A percentile compares a stretch with the other conserved stretches of the same genome.
Conservation (phyloP, 2,888 invertebrate genomes). For the Altica lythri region DNA sequence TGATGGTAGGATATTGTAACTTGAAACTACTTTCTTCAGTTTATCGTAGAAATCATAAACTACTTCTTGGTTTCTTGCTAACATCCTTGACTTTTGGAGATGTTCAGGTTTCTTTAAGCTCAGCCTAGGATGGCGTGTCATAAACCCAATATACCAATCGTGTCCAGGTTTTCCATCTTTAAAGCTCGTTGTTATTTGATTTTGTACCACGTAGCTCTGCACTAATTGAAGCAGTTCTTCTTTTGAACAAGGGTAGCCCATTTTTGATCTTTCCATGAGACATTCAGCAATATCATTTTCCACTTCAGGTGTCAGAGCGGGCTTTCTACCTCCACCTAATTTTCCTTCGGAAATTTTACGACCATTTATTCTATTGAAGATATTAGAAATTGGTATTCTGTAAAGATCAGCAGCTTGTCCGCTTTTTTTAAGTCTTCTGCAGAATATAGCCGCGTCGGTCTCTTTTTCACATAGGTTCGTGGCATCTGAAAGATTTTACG, state of each 20-base stretch:
- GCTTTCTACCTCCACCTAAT: constrained; percentile 19
- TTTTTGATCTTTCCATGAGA: constrained; percentile 34
- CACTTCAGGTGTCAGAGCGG: constrained; percentile 18
- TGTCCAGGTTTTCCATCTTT: constrained; percentile 39
- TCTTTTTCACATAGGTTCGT: too few species aligned
- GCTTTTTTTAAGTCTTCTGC: too few species aligned
- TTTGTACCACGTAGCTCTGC: constrained; percentile 25
- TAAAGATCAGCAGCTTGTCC: too few species aligned
- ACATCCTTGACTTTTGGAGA: constrained; percentile 39
- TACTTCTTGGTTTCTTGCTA: constrained; percentile 37
- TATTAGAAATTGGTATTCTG: too few species aligned
- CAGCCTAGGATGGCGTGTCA: constrained; percentile 35
- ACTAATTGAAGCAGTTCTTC: constrained; percentile 34
- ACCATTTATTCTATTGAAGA: too few species aligned
- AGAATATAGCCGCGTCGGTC: too few species aligned
- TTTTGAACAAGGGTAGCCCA: constrained; percentile 41
- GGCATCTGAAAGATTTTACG: too few species aligned
- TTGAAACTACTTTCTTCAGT: constrained; percentile 31
- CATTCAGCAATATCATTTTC: constrained; percentile 35
- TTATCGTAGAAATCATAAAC: constrained; percentile 41
- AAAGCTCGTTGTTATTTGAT: constrained; percentile 35
- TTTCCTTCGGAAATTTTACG: too few species aligned
- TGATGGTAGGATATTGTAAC: constrained; percentile 14
- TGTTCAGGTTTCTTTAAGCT: constrained; percentile 43
- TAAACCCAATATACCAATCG: constrained; percentile 39